Evolutionary conservation across 2,113 vertebrate genomes (phyloP), one percentile per base, ranked within the genome.

Genomic region (Hypanus sabinus): DNA sequence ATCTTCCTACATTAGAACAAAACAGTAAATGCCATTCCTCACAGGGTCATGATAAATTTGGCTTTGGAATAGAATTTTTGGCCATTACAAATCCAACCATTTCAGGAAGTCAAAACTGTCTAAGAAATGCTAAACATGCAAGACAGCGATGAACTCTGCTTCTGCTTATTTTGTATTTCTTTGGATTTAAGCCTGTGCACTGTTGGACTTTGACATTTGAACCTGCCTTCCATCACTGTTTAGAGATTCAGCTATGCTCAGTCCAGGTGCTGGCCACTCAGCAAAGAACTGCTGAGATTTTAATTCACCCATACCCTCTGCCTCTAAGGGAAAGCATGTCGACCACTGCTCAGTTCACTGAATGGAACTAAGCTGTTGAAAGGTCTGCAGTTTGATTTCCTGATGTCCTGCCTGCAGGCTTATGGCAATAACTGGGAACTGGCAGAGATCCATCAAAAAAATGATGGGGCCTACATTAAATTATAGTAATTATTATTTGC

Each of bases 361-460:
- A 93, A 73, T 93, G 90, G 90, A 93, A 93, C 68, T 38, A 73
- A 93, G 36, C 65, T 93, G 90, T 93, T 93, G 90, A 73, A 73
- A 93, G 70, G 62, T 93, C 90, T 93, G 33, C 90, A 93, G 68
- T 93, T 93, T 93, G 70, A 70, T 46, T 73, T 93, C 65, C 90
- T 73, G 90, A 46, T 38, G 70, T 71, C 88, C 88, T 71, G 68
- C 88, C 88, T 71, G 36, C 65, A 88, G 30, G 85, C 85, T 65
- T 88, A 62, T 62, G 85, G 60, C 20, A 18, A 46, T 85, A 85
- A 85, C 81, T 4, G 46, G 27, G 55, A 83, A 83, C 27, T 87
- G 83, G 83, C 83, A 87, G 30, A 88, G 16, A 88, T 88, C 85
- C 85, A 30, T 11, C n/a, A 16, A 87, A 62, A 88, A 62, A 88